Percentiles rank a stretch among this genome's conserved stretches.
These are phyloP conservation scores for Phalera bucephala DNA, from an alignment of 2,888 invertebrate species.

Conservation along the genomic window DNA sequence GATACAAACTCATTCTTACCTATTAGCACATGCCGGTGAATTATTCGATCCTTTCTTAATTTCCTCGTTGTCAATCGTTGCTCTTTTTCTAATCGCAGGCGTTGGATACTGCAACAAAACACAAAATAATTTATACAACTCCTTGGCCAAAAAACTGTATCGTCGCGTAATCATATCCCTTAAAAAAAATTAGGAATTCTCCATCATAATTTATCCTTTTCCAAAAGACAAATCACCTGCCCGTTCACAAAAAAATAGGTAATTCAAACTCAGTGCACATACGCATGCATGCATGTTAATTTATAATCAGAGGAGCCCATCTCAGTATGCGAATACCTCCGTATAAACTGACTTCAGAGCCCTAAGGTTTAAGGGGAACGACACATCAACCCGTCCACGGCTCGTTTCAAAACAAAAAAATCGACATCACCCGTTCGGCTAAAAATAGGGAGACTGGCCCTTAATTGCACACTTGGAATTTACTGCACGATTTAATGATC, in stretches of 20 bases:
- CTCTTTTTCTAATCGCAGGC: conserved; percentile 49
- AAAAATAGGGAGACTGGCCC: conserved; percentile 69
- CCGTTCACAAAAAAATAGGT: conserved; percentile 30
- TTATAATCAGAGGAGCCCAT: conserved; percentile 41
- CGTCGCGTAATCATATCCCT: too few species aligned
- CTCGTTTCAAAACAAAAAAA: conserved; percentile 52
- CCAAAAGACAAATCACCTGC: conserved; percentile 18
- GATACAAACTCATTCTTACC: too few species aligned
- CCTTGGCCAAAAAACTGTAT: too few species aligned
- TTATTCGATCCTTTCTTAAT: conserved; percentile 1
- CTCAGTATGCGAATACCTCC: conserved; percentile 26
- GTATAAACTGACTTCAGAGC: conserved; percentile 27
- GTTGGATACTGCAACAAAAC: conserved; percentile 57
- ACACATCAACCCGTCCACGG: conserved; percentile 47
- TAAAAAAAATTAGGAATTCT: too few species aligned
- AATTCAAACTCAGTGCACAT: conserved; percentile 38
- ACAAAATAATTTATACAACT: not conserved
- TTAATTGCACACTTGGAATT: conserved; percentile 75
- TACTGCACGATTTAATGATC: conserved; percentile 71
- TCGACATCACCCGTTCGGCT: conserved; percentile 49
- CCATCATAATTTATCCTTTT: conserved; percentile 7
- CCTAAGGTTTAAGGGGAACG: conserved; percentile 48
- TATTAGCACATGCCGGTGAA: too few species aligned
- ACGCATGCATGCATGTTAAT: conserved; percentile 38
- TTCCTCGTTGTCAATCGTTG: conserved; percentile 25